These are phyloP conservation scores for Tribolium madens DNA, from an alignment of 1,140 invertebrate genomes.

Conservation along the genomic window DNA sequence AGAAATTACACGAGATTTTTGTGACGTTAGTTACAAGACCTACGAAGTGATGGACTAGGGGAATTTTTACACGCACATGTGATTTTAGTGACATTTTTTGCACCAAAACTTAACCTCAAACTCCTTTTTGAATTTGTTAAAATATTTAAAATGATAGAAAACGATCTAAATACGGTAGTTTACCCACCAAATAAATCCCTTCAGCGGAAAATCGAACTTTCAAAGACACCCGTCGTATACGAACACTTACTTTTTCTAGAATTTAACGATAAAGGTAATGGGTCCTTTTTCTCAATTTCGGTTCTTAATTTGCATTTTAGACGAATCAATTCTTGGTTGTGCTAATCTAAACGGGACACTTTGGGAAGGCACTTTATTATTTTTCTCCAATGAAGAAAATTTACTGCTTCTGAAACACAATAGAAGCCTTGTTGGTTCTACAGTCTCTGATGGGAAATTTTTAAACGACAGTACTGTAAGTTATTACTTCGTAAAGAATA, in stretches of 20 bases:
- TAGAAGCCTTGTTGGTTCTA: slow-evolving; percentile 51
- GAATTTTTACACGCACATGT: slow-evolving; percentile 4
- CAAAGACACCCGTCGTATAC: slow-evolving; percentile 52
- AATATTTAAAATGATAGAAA: background rate
- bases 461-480: slow-evolving; percentile 51
- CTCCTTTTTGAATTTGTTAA: background rate
- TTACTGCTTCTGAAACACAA: slow-evolving; percentile 48
- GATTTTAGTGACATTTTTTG: background rate
- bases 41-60: background rate
- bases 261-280: slow-evolving; percentile 53
- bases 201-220: slow-evolving; percentile 49
- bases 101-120: slow-evolving; percentile 19
- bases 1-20: background rate
- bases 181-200: slow-evolving; percentile 58
- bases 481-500: background rate
- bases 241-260: slow-evolving; percentile 55
- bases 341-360: slow-evolving; percentile 54
- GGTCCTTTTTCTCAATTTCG: background rate
- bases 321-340: slow-evolving; percentile 53
- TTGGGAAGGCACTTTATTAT: slow-evolving; percentile 57
- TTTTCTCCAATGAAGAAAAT: slow-evolving; percentile 49
- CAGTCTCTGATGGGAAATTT: slow-evolving; percentile 57
- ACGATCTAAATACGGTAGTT: slow-evolving; percentile 26
- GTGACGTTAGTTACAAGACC: slow-evolving; percentile 19
- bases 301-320: slow-evolving; percentile 47